Evolutionary conservation across 2,113 vertebrate genomes (phyloP), one percentile per base, ranked within the genome.

Genomic region (Tragelaphus imberbis): DNA sequence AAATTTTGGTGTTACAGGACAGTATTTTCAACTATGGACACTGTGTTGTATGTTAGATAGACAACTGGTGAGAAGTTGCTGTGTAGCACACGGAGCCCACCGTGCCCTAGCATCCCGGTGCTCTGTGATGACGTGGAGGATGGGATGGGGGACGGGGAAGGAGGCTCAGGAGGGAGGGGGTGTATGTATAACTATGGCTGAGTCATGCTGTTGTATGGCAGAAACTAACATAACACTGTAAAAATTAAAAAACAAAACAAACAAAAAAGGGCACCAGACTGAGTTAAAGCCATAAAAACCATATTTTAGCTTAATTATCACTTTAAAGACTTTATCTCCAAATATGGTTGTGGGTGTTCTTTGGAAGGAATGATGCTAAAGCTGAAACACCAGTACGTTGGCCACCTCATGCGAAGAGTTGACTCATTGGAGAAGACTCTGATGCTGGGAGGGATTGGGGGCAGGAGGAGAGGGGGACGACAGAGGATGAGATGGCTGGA

Each of bases 241-340:
- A 19, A 23, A 75, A 75, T 75, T 44, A 7, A 44, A 75, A 27
- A 25, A 14, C 11, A 44, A 27, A 44, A 14, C 36, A 27, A 14
- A 13, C 4, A 44, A 13, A 14, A 40, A 75, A 36, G 8, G 44
- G 30, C 0, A 88, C 3, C 17, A 49, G 49, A 81, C 21, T 19
- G 28, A 36, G 28, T 51, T 55, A 59, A 16, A 58, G 13, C 21
- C n/a, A 28, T 15, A 61, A 49, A 61, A 44, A 53, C 0, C 27
- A 33, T 10, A 23, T 68, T 88, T 59, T n/a, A 88, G 77, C 47
- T 80, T 94, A 89, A 86, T 85, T 58, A 61, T 19, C n/a, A 85
- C 33, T 59, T 81, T 91, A 85, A 81, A 88, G 44, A 85, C 25
- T 30, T 88, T 33, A 17, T 36, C 49, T 92, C 21, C 33, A 65